phyloP scores from a whole-genome alignment of 2,888 invertebrate species.

The Trissonchulus sp. region DNA sequence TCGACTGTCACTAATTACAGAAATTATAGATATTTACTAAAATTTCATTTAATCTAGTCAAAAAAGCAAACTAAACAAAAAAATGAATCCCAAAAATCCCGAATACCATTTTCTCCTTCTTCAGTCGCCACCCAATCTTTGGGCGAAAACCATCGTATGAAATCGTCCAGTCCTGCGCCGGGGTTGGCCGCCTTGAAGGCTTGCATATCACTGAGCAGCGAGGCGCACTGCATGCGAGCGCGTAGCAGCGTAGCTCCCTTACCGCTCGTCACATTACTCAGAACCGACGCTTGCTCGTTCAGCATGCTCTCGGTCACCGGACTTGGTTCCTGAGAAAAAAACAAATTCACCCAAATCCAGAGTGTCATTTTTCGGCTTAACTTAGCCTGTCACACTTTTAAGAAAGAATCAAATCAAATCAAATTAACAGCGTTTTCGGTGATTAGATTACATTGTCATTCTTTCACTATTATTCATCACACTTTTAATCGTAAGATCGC shows the following conservation, averaged over 20 bases:
- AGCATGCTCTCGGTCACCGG: conserved; percentile 96
- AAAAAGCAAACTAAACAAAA: too few species aligned
- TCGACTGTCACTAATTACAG: too few species aligned
- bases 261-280: conserved; percentile 78
- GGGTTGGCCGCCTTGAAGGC: conserved; percentile 98
- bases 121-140: conserved; percentile 79
- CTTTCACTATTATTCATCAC: background rate
- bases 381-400: too few species aligned
- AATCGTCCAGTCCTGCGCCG: conserved; percentile 79
- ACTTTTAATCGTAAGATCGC: too few species aligned
- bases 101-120: conserved; percentile 41
- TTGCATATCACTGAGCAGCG: conserved; percentile 92
- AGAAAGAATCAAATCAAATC: conserved; percentile 97
- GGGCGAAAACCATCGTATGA: conserved; percentile 96
- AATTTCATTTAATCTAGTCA: too few species aligned
- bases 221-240: conserved; percentile 89
- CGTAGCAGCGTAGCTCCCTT: conserved; percentile 74
- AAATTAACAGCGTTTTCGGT: conserved; percentile 86
- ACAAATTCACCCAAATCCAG: too few species aligned
- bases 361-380: background rate
- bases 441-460: background rate
- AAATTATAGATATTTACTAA: too few species aligned
- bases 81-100: too few species aligned
- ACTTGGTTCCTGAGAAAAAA: conserved; percentile 69
- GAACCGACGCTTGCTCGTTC: conserved; percentile 82